These are phyloP conservation scores for zebrafish (Danio rerio) DNA, from an alignment of 2,113 vertebrate genomes.

Conservation along the genomic window GRCz12tu NC_133189.1:53229501-53230000, in stretches of 20 bases:
- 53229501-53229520: too few species aligned
- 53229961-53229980: not conserved
- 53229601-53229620: not conserved
- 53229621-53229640: too few species aligned
- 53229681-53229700: not conserved
- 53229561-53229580: too few species aligned
- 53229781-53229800: constrained; percentile 89
- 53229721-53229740: constrained; percentile 86
- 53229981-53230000: not conserved
- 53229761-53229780: constrained; percentile 76
- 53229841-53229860: constrained; percentile 84
- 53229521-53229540: too few species aligned
- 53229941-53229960: not conserved
- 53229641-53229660: not conserved
- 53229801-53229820: constrained; percentile 85
- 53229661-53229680: not conserved
- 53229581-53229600: too few species aligned
- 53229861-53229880: constrained; percentile 98
- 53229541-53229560: too few species aligned
- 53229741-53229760: constrained; percentile 59
- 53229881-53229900: constrained; percentile 94
- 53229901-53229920: constrained; percentile 71
- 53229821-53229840: constrained; percentile 75
- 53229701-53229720: not conserved
- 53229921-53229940: not conserved